Evolutionary conservation across 1,140 invertebrate species (phyloP), one percentile per base, ranked within the genome.

Genomic region (Bilobella aurantiaca): DNA sequence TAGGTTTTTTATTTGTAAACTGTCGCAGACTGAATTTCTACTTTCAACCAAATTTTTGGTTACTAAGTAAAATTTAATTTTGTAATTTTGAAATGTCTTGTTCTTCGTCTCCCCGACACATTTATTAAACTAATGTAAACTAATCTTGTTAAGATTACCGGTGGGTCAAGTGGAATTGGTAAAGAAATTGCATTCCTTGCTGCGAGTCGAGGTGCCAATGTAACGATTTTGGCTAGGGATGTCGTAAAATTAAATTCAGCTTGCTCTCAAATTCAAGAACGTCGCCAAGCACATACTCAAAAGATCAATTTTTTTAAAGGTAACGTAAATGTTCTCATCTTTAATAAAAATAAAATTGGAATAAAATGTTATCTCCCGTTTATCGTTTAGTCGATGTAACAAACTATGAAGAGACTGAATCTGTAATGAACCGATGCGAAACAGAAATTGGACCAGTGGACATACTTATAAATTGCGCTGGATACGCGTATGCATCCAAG

Each of bases 101-200:
- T n/a, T n/a, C n/a, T n/a, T n/a, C n/a, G n/a, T n/a, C n/a, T n/a
- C n/a, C n/a, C n/a, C n/a, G n/a, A n/a, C n/a, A n/a, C n/a, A n/a
- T n/a, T n/a, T n/a, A n/a, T n/a, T 60, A 16, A 60, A 5, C 5
- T 31, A 60, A 60, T 14, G 3, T 5, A 12, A 49, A 29, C 12
- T 65, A 3, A 32, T 56, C 46, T 64, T 49, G 46, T 63, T n/a
- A n/a, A 77, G 78, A 81, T 96, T n/a, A 95, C 91, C 28, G 95
- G 95, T 57, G 95, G 94, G 31, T 97, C 94, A 0, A 94, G 91
- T 80, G 95, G 95, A 3, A 98, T 98, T 72, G 95, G 95, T 2
- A 88, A 91, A 77, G 83, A 85, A 56, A 75, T 91, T 23, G 94
- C 92, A 0, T 79, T 87, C 18, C 81, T 89, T 74, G 89, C 86